Base-by-base conservation (phyloP, 92 coral and sea anemone genomes). In the Metridium senile region DNA sequence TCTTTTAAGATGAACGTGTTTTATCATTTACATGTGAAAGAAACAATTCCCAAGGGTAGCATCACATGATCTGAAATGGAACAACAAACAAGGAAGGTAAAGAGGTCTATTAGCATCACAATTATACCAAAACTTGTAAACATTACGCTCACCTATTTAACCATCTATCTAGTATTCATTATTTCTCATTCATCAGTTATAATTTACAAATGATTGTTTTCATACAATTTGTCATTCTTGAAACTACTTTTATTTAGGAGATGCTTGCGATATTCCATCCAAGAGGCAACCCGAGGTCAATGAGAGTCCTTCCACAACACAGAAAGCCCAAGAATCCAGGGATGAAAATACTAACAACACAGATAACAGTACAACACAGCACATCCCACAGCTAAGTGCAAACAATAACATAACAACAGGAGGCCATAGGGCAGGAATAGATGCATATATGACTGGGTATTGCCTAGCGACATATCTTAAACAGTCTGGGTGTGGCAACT, bases 361-460 rank as follows among this genome's bases (percentile, higher is more conserved):
- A 3, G 51, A 65, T 9, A 34, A 68, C 21, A 32, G 0, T 52
- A 32, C 16, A 1, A 11, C 26, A 20, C 25, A 39, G 10, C 4
- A 13, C 30, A 25, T 13, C 23, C 16, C 73, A 9, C 13, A 70
- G 69, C 1, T 63, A 63, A 63, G 69, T 63, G 22, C 22, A 23
- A 59, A 3, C 28, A 63, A 54, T 31, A 63, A 63, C 18, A 43
- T 58, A 49, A 27, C 62, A 20, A 70, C 57, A 33, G 84, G 94
- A 26, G 97, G 94, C 26, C 99, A 96, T 76, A 89, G 99, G 26
- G 99, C 99, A 11, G 99, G 99, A 1, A 93, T 96, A 70, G 99
- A 96, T 74, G 99, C 99, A 9, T 96, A 89, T 70, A 96, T 96
- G 99, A 96, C 99, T 1, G 99, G 99, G 6, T 96, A 84, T 62